Percentiles rank a stretch among this genome's conserved stretches.
These are phyloP conservation scores for Eristalis intricaria DNA, from an alignment of 2,888 invertebrate species.

Conservation along the genomic window DNA sequence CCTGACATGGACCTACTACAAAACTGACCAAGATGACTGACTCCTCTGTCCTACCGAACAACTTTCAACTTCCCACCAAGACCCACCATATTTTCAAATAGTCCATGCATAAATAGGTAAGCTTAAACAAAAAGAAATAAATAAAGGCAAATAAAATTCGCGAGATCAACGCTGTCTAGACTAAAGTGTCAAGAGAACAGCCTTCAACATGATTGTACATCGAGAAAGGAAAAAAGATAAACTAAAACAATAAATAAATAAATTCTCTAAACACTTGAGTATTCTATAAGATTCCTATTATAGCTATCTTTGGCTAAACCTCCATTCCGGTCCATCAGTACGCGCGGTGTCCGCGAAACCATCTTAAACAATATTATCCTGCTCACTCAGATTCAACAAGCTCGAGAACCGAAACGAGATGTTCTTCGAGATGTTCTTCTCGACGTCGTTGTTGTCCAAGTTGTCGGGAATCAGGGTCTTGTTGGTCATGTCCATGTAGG, in stretches of 20 bases:
- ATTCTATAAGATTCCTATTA: conserved; percentile 32
- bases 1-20: too few species aligned
- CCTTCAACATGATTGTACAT: not conserved
- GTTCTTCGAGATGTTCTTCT: conserved; percentile 80
- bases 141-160: not conserved
- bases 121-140: not conserved
- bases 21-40: too few species aligned
- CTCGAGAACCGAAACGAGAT: conserved; percentile 81
- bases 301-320: conserved; percentile 61
- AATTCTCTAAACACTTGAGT: conserved; percentile 36
- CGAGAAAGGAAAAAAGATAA: not conserved
- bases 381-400: conserved; percentile 79
- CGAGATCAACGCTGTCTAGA: conserved; percentile 6
- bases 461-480: conserved; percentile 79
- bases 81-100: too few species aligned
- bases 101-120: not conserved
- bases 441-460: conserved; percentile 79
- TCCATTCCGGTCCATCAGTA: not conserved
- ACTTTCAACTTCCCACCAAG: too few species aligned
- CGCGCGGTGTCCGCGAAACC: not conserved
- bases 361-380: conserved; percentile 72
- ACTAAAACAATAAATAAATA: conserved; percentile 5
- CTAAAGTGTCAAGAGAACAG: not conserved
- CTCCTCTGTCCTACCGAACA: too few species aligned
- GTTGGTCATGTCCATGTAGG: conserved; percentile 80